Evolutionary conservation across 2,888 invertebrate species (phyloP).

Genomic region (Melanotus villosus): DNA sequence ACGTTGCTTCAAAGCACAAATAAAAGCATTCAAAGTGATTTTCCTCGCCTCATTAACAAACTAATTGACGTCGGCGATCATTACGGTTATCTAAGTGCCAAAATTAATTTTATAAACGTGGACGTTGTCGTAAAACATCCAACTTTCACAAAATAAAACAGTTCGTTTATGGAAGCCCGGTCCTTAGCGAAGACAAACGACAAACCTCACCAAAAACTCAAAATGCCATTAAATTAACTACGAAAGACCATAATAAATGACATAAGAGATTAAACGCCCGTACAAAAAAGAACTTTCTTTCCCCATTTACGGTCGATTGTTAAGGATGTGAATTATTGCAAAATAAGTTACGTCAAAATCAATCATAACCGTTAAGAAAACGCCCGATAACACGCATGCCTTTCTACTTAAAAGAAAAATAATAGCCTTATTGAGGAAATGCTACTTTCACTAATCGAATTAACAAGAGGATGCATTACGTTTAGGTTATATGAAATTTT

Average conservation of each 20-base stretch:
- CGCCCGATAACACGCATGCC: background rate
- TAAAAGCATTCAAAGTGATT: too few species aligned
- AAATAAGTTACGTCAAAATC: constrained; percentile 2
- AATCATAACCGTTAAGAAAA: constrained; percentile 5
- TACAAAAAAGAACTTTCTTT: background rate
- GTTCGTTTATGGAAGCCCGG: too few species aligned
- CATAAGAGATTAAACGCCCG: background rate
- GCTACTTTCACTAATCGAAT: constrained; percentile 10
- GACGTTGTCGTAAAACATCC: too few species aligned
- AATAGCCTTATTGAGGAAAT: constrained; percentile 2
- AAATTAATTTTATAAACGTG: too few species aligned
- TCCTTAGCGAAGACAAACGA: too few species aligned
- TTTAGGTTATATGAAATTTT: background rate
- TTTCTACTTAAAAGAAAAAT: background rate
- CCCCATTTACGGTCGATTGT: background rate
- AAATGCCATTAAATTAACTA: too few species aligned
- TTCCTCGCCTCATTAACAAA: too few species aligned
- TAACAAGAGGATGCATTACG: constrained; percentile 17
- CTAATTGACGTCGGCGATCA: too few species aligned
- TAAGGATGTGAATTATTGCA: background rate
- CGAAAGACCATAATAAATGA: background rate
- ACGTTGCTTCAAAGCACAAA: too few species aligned
- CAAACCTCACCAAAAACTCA: too few species aligned
- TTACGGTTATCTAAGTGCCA: too few species aligned
- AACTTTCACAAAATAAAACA: too few species aligned